Base-by-base conservation (phyloP, 2,888 invertebrate genomes). In the Andrena trimmerana region DNA sequence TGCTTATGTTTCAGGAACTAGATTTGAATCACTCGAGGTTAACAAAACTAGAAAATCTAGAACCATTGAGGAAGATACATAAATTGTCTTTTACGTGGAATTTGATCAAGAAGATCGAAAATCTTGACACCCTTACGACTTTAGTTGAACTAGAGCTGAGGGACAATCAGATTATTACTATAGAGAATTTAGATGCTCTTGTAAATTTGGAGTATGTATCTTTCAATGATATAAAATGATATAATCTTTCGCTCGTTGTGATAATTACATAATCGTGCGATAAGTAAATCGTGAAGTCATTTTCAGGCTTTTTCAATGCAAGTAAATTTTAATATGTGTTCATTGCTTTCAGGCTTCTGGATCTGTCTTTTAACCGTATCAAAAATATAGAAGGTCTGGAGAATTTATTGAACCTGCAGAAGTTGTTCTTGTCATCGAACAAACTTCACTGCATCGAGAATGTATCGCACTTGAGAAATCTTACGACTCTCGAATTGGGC, bases 291-390 rank as follows among this genome's bases (percentile, higher is more conserved):
- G 27, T 59, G n/a, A n/a, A 31, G 36, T 29, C 4, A 29, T 10
- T 3, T 54, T 5, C 1, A n/a, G 2, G 13, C 8, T 57, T 24
- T 13, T 66, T 29, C 52, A 10, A 63, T 20, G 31, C 24, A 2
- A 16, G 4, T n/a, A 2, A 54, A 52, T 36, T 24, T 48, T 71
- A 20, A 65, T 31, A 29, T 1, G 0, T 0, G 7, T 31, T 60
- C 10, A 27, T 67, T 52, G 1, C 27, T 95, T 96, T 77, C 94
- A 98, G 98, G 93, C 95, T 97, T 82, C 95, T 99, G 84, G 99
- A 99, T 94, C 94, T 99, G 60, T 99, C 99, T 4, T 99, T 99
- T 94, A 99, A 99, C 94, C 96, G 99, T 78, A 96, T 99, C 59
- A 96, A 96, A 88, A 97, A 97, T 93, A 97, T 99, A 75, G 96